Conservation (phyloP, 2,888 invertebrate genomes). For the Lacanobia wlatinum region DNA sequence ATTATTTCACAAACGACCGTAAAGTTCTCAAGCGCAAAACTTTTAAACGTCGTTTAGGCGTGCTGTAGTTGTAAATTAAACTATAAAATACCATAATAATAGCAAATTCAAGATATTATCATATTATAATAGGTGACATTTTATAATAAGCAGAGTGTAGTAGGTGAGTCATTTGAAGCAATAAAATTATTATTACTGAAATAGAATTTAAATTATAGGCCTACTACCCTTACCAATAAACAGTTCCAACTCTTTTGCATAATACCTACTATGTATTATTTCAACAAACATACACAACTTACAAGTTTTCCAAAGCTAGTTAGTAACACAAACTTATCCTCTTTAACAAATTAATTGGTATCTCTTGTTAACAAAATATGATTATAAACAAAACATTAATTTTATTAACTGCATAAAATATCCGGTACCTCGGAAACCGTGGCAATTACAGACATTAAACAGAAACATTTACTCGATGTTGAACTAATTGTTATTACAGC, state of each 20-base stretch:
- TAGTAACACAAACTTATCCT: not conserved
- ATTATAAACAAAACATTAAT: slow-evolving; percentile 7
- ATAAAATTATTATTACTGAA: slow-evolving; percentile 12
- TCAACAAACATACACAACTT: not conserved
- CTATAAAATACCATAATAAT: slow-evolving; percentile 13
- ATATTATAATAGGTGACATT: not conserved
- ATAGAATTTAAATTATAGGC: slow-evolving; percentile 8
- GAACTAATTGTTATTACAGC: slow-evolving; percentile 51
- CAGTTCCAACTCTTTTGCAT: not conserved
- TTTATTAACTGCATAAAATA: slow-evolving; percentile 9
- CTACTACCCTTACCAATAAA: not conserved
- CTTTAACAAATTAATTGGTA: not conserved
- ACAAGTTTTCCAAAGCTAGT: not conserved
- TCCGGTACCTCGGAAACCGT: slow-evolving; percentile 27
- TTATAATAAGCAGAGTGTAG: not conserved
- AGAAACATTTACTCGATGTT: slow-evolving; percentile 37
- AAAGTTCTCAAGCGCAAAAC: slow-evolving; percentile 23
- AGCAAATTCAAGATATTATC: not conserved
- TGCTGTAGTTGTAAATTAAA: slow-evolving; percentile 25
- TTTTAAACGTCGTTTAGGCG: slow-evolving; percentile 31
- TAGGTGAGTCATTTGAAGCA: not conserved
- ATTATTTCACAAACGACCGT: slow-evolving; percentile 49
- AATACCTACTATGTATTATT: not conserved
- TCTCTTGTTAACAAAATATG: not conserved
- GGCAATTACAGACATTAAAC: slow-evolving; percentile 30